Percentiles rank a stretch among this genome's conserved stretches.
Evolutionary conservation across 1,140 invertebrate genomes (phyloP).

Genomic region (Calephelis nemesis): DNA sequence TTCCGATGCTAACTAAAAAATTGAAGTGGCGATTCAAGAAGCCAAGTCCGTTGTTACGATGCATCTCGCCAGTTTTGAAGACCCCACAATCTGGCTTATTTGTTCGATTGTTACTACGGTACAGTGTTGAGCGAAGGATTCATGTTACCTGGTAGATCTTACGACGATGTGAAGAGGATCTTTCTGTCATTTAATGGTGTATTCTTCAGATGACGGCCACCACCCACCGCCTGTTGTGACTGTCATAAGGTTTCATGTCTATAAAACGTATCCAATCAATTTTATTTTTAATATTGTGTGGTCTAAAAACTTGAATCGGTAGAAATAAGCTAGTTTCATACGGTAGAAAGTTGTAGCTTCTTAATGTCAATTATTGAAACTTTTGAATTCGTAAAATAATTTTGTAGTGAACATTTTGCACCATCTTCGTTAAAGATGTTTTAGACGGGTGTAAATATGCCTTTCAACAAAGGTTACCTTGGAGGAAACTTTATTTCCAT

Average conservation of each 20-base stretch:
- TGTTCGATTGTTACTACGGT: constrained; percentile 17
- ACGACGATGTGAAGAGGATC: constrained; percentile 41
- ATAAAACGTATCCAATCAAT: constrained; percentile 26
- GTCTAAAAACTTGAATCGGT: not conserved
- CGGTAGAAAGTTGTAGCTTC: no score
- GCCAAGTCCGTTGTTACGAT: constrained; percentile 39
- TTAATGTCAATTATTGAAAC: no score
- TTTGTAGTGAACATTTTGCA: no score
- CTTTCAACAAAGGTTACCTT: no score
- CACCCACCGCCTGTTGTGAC: constrained; percentile 41
- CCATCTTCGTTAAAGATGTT: no score
- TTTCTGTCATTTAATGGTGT: constrained; percentile 46
- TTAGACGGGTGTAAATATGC: no score
- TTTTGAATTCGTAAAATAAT: no score
- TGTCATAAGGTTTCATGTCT: constrained; percentile 30
- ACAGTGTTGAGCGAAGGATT: constrained; percentile 26
- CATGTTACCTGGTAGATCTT: constrained; percentile 38
- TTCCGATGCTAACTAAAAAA: constrained; percentile 62
- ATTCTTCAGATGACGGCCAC: constrained; percentile 51
- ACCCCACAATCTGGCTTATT: constrained; percentile 37
- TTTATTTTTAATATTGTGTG: constrained; percentile 16
- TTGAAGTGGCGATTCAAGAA: constrained; percentile 53
- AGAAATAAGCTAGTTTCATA: not conserved
- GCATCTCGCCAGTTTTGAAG: constrained; percentile 29
- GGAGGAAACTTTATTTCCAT: no score